Evolutionary conservation across 2,888 invertebrate species (phyloP), one percentile per base, ranked within the genome.

Genomic region (Aricia artaxerxes): DNA sequence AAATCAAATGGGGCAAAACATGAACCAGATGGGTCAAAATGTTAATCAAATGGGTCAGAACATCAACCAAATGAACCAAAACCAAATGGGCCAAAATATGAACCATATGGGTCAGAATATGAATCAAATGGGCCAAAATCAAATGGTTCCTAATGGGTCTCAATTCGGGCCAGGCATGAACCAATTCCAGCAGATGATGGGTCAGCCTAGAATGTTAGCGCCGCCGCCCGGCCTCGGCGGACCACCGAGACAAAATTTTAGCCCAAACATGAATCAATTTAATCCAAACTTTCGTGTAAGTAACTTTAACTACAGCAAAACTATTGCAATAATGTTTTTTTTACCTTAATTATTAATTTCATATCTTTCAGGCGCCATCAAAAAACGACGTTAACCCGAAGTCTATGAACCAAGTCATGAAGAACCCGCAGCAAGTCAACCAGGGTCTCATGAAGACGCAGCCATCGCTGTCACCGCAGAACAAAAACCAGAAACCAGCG

Each of bases 251-350:
- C 94, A 92, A 82, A 92, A 90, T 86, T 94, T 91, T 82, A 91
- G 83, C 73, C 88, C 89, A 1, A 92, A 88, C 78, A 87, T 92
- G 85, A 90, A 89, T 2, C 92, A 90, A 76, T 92, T 84, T 80
- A 93, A 92, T 78, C 88, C 86, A 61, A 93, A 89, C 87, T 94
- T 92, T 92, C 92, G 94, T 81, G 94, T 94, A 85, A 92, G 94
- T 93, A 84, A 57, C 16, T 57, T 53, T 9, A 35, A 11, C 40
- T 7, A 40, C 7, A 53, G 60, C 60, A 9, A 73, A 77, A 61
- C 35, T 9, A 40, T 9, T 40, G 1, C 38, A 35, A 7, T 24
- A 4, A 61, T 31, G 2, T 57, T 60, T 60, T 53, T 60, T 77
- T 77, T 3, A 49, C 49, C 49, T 44, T 64, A 24, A n/a, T 61